Percentiles rank a stretch among this genome's conserved stretches.
These are phyloP conservation scores for Aix galericulata DNA, from an alignment of 2,113 vertebrate species.

Conservation along the genomic window DNA sequence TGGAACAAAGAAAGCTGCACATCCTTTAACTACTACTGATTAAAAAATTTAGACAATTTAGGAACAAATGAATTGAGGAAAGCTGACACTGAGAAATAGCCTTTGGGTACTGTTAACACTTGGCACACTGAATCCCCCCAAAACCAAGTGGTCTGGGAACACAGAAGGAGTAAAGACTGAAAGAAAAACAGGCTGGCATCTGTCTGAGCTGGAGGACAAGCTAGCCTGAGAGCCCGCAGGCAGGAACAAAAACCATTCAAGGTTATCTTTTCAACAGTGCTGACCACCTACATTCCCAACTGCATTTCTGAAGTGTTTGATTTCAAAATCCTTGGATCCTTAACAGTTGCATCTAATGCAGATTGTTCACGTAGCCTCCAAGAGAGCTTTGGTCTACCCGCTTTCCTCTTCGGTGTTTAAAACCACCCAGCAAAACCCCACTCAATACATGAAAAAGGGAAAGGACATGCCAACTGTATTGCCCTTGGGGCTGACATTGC, in stretches of 20 bases:
- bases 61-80: background rate
- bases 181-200: background rate
- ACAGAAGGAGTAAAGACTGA: background rate
- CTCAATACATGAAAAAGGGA: background rate
- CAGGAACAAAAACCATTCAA: background rate
- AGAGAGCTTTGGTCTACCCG: background rate
- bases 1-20: background rate
- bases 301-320: background rate
- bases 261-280: background rate
- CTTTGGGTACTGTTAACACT: background rate
- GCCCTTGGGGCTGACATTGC: background rate
- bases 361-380: background rate
- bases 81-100: background rate
- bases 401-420: background rate
- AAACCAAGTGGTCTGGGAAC: background rate
- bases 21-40: background rate
- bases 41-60: background rate
- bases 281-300: background rate
- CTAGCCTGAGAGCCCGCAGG: background rate
- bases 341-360: background rate
- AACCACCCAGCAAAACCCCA: background rate
- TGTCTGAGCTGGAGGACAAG: background rate
- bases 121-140: background rate
- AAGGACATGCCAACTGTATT: rapidly evolving
- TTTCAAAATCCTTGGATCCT: background rate